Percentiles rank a stretch among this genome's conserved stretches.
Conservation (phyloP, 2,797 vertebrate genomes). For the Acropternis orthonyx region DNA sequence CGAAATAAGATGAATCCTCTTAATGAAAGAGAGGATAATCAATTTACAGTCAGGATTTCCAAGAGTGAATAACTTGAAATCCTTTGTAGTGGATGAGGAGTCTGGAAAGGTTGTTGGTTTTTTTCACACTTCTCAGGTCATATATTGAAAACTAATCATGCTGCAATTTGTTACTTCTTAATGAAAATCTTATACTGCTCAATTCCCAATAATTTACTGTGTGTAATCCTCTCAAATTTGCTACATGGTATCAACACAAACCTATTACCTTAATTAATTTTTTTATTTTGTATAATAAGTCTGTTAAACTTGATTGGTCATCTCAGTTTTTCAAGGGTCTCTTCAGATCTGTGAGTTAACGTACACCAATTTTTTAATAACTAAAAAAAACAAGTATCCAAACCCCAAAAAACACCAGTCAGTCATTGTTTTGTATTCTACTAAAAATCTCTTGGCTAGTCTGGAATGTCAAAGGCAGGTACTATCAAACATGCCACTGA, state of each 20-base stretch:
- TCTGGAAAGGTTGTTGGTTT: neutral
- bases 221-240: neutral
- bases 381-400: no score
- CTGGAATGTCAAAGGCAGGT: neutral
- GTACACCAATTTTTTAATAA: neutral
- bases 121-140: neutral
- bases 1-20: neutral
- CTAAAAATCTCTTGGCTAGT: neutral
- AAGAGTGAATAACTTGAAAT: neutral
- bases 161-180: neutral
- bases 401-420: neutral
- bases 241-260: fast-evolving
- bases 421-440: neutral
- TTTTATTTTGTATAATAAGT: neutral
- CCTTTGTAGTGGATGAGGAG: neutral
- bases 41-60: neutral
- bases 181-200: neutral
- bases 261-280: neutral
- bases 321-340: neutral
- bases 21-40: neutral
- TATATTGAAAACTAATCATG: neutral
- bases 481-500: neutral
- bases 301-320: neutral
- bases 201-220: neutral
- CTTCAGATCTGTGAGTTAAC: neutral